phyloP scores from a whole-genome alignment of 2,113 vertebrate species.

The Petrocephalus zakoni region DNA sequence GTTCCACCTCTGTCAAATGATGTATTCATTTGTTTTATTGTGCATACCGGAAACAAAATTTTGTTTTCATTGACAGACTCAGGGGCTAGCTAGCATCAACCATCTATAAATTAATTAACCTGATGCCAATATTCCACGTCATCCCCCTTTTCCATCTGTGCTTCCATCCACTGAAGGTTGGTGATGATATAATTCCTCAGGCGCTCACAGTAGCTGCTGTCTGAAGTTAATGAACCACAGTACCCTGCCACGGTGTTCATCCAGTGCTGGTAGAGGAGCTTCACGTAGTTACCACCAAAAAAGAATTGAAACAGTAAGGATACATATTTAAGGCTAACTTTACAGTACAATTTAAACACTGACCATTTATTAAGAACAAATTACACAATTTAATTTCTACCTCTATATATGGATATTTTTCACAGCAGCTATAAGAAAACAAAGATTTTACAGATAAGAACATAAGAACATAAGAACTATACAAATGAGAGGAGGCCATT shows the following conservation, averaged over 20 bases:
- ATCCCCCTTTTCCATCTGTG: constrained; percentile 56
- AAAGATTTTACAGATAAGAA: not conserved
- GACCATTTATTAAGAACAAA: not conserved
- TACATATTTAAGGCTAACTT: not conserved
- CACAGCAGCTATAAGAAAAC: not conserved
- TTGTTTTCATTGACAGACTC: not conserved
- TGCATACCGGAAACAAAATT: not conserved
- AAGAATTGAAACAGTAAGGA: not conserved
- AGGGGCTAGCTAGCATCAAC: not conserved
- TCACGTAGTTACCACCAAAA: constrained; percentile 12
- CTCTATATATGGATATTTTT: not conserved
- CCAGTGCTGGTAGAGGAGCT: constrained; percentile 96
- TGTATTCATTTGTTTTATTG: no score
- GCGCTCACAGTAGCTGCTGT: constrained; percentile 71
- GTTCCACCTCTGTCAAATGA: no score
- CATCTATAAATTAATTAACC: constrained; percentile 51
- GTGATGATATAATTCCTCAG: constrained; percentile 73
- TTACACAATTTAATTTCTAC: not conserved
- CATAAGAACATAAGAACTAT: no score
- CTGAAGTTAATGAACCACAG: constrained; percentile 73
- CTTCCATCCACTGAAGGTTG: constrained; percentile 81
- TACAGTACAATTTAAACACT: not conserved
- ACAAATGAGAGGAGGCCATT: no score
- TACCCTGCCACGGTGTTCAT: constrained; percentile 89
- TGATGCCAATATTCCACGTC: constrained; percentile 81